Percentiles rank a stretch among this genome's conserved stretches.
These are phyloP conservation scores for Galeopterus variegatus DNA, from an alignment of 2,113 vertebrate genomes.

Conservation along the genomic window DNA sequence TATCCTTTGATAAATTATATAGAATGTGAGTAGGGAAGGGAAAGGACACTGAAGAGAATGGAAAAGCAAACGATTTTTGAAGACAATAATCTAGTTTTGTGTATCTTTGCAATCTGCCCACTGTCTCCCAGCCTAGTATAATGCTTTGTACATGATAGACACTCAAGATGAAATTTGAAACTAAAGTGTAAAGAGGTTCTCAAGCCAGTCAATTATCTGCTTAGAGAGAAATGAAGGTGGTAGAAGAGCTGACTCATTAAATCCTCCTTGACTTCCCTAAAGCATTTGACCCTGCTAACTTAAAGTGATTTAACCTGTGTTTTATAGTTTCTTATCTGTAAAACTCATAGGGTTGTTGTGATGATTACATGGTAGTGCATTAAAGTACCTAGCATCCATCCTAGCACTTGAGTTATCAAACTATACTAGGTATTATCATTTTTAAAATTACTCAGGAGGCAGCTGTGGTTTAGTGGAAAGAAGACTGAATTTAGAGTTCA, in stretches of 20 bases:
- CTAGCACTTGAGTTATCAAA: background rate
- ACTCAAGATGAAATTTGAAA: background rate
- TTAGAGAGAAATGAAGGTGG: background rate
- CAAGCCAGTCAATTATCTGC: background rate
- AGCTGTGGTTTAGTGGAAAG: background rate
- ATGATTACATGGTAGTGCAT: background rate
- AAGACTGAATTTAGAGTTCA: background rate
- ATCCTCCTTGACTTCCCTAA: background rate
- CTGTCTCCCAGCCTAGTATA: background rate
- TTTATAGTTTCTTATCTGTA: slow-evolving; percentile 39
- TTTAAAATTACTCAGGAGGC: background rate
- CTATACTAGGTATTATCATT: background rate
- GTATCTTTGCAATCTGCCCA: background rate
- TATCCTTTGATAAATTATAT: slow-evolving; percentile 3
- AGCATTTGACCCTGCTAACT: background rate
- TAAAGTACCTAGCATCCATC: background rate
- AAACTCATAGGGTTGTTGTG: background rate
- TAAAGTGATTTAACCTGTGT: background rate
- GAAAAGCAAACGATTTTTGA: background rate
- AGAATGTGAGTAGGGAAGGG: background rate
- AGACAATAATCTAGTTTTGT: background rate
- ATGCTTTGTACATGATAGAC: background rate
- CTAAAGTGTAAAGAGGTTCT: background rate
- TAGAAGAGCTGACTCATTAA: background rate
- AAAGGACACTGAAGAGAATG: background rate